Evolutionary conservation across 2,888 invertebrate species (phyloP).

Genomic region (Pachymerium ferrugineum): DNA sequence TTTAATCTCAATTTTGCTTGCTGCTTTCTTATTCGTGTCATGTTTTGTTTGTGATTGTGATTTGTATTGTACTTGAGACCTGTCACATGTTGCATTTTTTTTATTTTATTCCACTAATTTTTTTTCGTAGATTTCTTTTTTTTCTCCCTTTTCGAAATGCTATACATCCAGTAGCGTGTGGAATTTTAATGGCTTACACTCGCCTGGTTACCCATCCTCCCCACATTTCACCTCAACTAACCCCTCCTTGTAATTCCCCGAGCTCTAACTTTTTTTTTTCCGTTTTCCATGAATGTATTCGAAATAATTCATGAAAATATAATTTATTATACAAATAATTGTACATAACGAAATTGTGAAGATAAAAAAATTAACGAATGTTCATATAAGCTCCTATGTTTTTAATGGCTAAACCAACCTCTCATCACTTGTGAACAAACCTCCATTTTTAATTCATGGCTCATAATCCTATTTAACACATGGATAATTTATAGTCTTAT

Average conservation of each 20-base stretch:
- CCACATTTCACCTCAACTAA: not conserved
- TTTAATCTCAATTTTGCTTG: not conserved
- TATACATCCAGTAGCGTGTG: constrained; percentile 1
- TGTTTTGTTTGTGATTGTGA: constrained; percentile 19
- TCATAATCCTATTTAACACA: not conserved
- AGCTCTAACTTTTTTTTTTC: not conserved
- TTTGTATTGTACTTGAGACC: constrained; percentile 18
- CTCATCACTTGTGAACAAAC: not conserved
- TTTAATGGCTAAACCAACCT: not conserved
- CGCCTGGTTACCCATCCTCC: constrained; percentile 12
- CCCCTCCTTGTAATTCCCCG: not conserved
- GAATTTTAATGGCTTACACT: constrained; percentile 16
- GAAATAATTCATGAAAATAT: not conserved
- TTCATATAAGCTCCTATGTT: too few relatives aligned
- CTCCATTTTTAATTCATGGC: not conserved
- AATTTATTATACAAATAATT: not conserved
- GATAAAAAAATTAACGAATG: too few relatives aligned
- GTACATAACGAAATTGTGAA: not conserved
- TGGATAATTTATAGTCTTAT: constrained; percentile 14
- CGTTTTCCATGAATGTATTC: not conserved
- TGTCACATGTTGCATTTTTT: constrained; percentile 7
- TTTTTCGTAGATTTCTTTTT: too few relatives aligned
- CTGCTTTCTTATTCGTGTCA: not conserved
- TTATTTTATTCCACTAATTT: too few relatives aligned
- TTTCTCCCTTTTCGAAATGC: not conserved